Base-by-base conservation (phyloP, 1,140 invertebrate species). In the Ditylenchus dipsaci region DNA sequence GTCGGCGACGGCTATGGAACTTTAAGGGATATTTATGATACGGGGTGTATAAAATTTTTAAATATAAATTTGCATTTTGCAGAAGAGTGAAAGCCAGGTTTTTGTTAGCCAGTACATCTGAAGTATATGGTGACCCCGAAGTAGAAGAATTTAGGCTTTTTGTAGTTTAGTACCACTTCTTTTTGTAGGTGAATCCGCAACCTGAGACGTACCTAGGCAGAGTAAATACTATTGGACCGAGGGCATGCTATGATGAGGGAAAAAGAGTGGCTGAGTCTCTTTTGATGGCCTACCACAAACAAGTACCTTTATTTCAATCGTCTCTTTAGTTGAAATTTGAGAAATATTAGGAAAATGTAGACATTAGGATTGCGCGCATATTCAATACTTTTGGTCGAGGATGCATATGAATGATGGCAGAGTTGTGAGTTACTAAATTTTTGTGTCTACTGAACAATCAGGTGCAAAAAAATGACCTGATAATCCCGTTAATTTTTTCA, bases 381-480 rank as follows among this genome's bases (percentile, higher is more conserved):
- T 99, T 99, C 82, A 99, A 99, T 83, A 99, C 96, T 0, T 98
- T 95, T 84, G 96, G 96, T n/a, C 95, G 0, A 85, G 95, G 81
- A 99, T 99, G 96, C 94, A 97, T 80, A 93, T 95, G 87, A 95
- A 96, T 79, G 96, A 99, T 86, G 95, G 95, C 5, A 86, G 96
- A 49, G 95, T 99, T 1, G 95, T 99, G 0, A 38, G 33, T 38
- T 38, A 11, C 33, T 38, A 11, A 38, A n/a, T n/a, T 38, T 38
- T 38, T 38, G 33, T 38, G 3, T 11, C 3, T 38, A 38, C 3
- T 38, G 11, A 38, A 11, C 11, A 38, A n/a, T n/a, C 33, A 38
- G 33, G 3, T 5, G 33, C 33, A 38, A 11, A 38, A 38, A 5
- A 11, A 38, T 5, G 33, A 5, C 33, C 11, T 38, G 33, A n/a